Percentiles rank a stretch among this genome's conserved stretches.
phyloP scores from a whole-genome alignment of 2,113 vertebrate species.

The Gambusia affinis region DNA sequence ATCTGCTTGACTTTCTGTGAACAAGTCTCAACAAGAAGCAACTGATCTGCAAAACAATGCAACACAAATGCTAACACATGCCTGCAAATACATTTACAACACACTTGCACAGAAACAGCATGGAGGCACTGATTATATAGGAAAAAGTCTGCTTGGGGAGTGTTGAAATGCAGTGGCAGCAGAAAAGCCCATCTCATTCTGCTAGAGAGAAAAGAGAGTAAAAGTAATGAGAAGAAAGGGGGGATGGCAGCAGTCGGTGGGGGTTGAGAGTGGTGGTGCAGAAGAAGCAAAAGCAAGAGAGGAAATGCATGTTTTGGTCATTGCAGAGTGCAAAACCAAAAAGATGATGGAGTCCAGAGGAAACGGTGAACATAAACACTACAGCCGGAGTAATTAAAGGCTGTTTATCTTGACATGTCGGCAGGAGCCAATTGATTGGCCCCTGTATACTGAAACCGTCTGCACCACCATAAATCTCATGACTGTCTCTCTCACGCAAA shows the following conservation, averaged over 20 bases:
- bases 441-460: constrained; percentile 51
- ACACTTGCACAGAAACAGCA: constrained; percentile 39
- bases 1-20: constrained; percentile 44
- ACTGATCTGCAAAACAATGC: constrained; percentile 30
- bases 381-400: constrained; percentile 74
- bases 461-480: constrained; percentile 72
- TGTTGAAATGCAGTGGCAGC: constrained; percentile 63
- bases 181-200: constrained; percentile 65
- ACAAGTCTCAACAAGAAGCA: constrained; percentile 27
- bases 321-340: constrained; percentile 51
- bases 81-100: not conserved
- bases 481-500: constrained; percentile 21
- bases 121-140: constrained; percentile 49
- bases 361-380: constrained; percentile 68
- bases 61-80: constrained; percentile 7
- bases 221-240: constrained; percentile 63
- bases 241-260: constrained; percentile 3
- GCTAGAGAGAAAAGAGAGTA: constrained; percentile 55
- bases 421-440: constrained; percentile 65
- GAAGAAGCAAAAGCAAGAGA: constrained; percentile 28
- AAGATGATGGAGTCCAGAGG: constrained; percentile 60
- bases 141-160: constrained; percentile 52
- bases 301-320: constrained; percentile 45
- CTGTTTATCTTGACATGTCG: constrained; percentile 70
- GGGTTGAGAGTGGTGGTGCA: constrained; percentile 27